Base-by-base conservation (phyloP, 2,888 invertebrate genomes). In the Auanema sp. region DNA sequence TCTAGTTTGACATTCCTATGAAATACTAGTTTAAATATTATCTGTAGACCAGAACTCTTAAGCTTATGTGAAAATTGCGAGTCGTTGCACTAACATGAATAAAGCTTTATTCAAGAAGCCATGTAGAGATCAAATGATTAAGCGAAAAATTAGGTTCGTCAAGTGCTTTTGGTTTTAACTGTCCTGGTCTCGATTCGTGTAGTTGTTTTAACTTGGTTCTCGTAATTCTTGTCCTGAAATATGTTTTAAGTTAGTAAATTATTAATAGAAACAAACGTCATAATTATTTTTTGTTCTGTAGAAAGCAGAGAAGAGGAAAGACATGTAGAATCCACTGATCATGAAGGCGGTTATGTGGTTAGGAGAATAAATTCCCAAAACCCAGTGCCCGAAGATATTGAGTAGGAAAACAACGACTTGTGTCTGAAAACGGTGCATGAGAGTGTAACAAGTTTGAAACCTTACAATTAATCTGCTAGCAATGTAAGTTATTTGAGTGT, bases 321-420 rank as follows among this genome's bases (percentile, higher is more conserved):
- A 77, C 61, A 79, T 72, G 74, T 78, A 80, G 68, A 81, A 79
- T 40, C 79, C 77, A 24, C 77, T 69, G 65, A 82, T 68, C 73
- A 82, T 78, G 72, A 83, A 80, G 10, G 78, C 79, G 2, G 75
- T 73, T 51, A 77, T 77, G 61, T 77, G 76, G 49, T 77, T 77
- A 16, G 76, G 65, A 1, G 72, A 71, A 62, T 73, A 77, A n/a
- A 75, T 64, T 2, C 56, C 57, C 42, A 71, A 52, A 49, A 77
- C 64, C 76, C 76, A 77, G 54, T 77, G 76, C 1, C 76, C 76
- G 52, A 68, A 75, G 56, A 77, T 65, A 57, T 77, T 71, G 49
- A 77, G 60, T 21, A 70, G 40, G 64, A 79, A 79, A 23, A 76
- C 54, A n/a, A 76, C 50, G 14, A 67, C 68, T 71, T 83, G 83